Base-by-base conservation (phyloP, 2,797 vertebrate species). In the Karalla daura region DNA sequence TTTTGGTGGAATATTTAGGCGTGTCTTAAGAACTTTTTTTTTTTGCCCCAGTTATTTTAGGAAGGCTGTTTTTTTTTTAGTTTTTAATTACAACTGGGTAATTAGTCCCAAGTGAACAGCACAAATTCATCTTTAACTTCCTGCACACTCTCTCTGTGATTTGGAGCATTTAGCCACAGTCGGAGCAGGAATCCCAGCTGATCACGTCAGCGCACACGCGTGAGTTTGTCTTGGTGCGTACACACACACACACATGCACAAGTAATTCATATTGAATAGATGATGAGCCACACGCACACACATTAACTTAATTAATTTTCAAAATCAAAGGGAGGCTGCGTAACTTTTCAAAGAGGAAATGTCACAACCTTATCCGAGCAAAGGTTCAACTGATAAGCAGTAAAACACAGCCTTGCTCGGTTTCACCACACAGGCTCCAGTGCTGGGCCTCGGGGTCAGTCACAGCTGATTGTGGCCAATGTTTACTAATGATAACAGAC, bases 81-180 rank as follows among this genome's bases (percentile, higher is more conserved):
- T 43, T 32, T 51, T 64, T 74, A 80, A 84, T 86, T 74, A 61
- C 56, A 65, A 68, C 52, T 32, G 67, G 60, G 54, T 81, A 75
- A 86, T 86, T 61, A 81, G 36, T 47, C 44, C 41, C 36, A 3
- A 64, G 71, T 49, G 69, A 50, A 45, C 63, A 63, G 70, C 56
- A 3, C 4, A 15, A 52, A 15, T 61, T 51, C 55, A 8, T 60
- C 68, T 51, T 20, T 5, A n/a, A 6, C 71, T 73, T 54, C 60
- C 50, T 2, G 5, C 7, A 18, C 68, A 32, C 41, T 73, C 52
- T 60, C 1, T 5, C 2, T 8, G 70, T 71, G 76, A 74, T 63
- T 63, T 78, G 66, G 74, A 55, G 70, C 77, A 45, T 76, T 66
- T 47, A 61, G 47, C 83, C 77, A 43, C 80, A 83, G 58, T 69